phyloP scores from a whole-genome alignment of 92 coral and sea anemone genomes.

The Epizoanthus illoricatus region DNA sequence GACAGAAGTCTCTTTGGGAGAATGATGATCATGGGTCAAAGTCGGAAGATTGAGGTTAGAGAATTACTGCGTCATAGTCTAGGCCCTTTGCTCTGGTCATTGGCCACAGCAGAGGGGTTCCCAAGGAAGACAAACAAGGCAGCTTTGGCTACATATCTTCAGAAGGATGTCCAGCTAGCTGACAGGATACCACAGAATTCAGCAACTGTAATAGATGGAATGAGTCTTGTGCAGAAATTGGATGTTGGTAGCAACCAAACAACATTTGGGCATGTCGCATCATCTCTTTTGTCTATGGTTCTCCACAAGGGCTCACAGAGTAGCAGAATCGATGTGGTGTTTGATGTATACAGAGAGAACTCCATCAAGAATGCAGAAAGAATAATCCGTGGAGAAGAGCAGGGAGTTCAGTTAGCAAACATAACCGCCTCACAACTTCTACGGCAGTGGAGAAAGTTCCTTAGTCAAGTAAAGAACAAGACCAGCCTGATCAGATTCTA shows the following conservation, averaged over 20 bases:
- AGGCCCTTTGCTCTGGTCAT: slow-evolving; percentile 52
- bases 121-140: slow-evolving; percentile 24
- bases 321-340: slow-evolving; percentile 52
- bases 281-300: slow-evolving; percentile 45
- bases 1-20: slow-evolving; percentile 51
- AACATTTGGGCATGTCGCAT: slow-evolving; percentile 45
- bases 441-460: slow-evolving; percentile 50
- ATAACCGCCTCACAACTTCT: slow-evolving; percentile 54
- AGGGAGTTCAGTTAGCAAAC: slow-evolving; percentile 42
- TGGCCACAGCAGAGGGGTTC: slow-evolving; percentile 50
- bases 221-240: slow-evolving; percentile 28
- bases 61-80: slow-evolving; percentile 43
- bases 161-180: slow-evolving; percentile 40
- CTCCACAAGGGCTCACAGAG: slow-evolving; percentile 37
- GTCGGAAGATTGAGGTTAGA: slow-evolving; percentile 46
- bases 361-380: slow-evolving; percentile 60
- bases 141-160: not conserved
- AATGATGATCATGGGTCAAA: slow-evolving; percentile 47
- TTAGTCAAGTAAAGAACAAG: slow-evolving; percentile 38
- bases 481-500: slow-evolving; percentile 45
- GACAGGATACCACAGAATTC: slow-evolving; percentile 38
- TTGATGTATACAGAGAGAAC: slow-evolving; percentile 48
- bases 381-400: slow-evolving; percentile 43
- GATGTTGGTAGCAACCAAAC: slow-evolving; percentile 27
- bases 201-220: slow-evolving; percentile 41